Evolutionary conservation across 2,797 vertebrate species (phyloP).

Genomic region (Salmo trutta): DNA sequence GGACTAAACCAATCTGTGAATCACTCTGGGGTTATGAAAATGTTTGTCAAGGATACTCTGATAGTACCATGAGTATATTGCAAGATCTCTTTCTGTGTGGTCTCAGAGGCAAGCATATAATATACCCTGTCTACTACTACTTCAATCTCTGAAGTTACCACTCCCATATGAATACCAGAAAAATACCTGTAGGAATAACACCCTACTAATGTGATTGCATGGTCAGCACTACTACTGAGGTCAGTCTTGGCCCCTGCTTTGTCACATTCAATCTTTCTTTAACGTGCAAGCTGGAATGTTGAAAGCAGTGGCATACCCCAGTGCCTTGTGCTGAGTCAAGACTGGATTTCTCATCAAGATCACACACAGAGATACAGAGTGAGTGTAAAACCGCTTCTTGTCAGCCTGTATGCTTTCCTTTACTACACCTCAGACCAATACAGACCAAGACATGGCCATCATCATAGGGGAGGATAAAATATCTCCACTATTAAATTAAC

Average conservation of each 20-base stretch:
- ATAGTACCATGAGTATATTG: slow-evolving; percentile 23
- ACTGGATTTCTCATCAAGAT: slow-evolving; percentile 67
- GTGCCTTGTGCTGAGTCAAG: slow-evolving; percentile 33
- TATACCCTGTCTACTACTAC: background rate
- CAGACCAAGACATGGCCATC: too few relatives aligned
- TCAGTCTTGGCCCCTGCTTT: slow-evolving; percentile 18
- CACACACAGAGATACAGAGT: slow-evolving; percentile 45
- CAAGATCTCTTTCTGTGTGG: background rate
- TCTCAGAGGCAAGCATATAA: background rate
- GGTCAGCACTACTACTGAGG: slow-evolving; percentile 4
- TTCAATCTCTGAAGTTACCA: slow-evolving; percentile 20
- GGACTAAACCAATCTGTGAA: slow-evolving; percentile 39
- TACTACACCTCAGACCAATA: background rate
- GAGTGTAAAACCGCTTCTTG: slow-evolving; percentile 36
- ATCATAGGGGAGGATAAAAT: too few relatives aligned
- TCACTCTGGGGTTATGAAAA: slow-evolving; percentile 30
- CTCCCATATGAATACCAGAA: slow-evolving; percentile 29
- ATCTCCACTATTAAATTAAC: slow-evolving; percentile 35
- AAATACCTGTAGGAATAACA: slow-evolving; percentile 25
- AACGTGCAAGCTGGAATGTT: slow-evolving; percentile 14
- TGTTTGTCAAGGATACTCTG: slow-evolving; percentile 34
- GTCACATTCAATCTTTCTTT: slow-evolving; percentile 16
- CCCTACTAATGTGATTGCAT: slow-evolving; percentile 23
- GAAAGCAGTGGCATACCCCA: slow-evolving; percentile 16
- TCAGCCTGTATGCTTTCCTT: slow-evolving; percentile 27